phyloP scores from a whole-genome alignment of 2,888 invertebrate genomes.

The Rhingia rostrata region DNA sequence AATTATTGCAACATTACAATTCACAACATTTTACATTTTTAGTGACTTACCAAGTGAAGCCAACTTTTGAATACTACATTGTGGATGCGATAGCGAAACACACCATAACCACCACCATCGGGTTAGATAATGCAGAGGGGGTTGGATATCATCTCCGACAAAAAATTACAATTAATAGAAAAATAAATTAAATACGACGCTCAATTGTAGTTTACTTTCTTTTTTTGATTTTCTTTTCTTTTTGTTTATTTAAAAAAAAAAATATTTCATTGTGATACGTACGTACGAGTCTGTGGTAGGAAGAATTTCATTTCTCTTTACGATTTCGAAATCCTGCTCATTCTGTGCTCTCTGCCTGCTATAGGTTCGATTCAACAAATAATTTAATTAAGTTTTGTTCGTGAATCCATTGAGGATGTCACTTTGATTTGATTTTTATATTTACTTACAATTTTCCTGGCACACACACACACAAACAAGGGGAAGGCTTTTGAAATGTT shows the following conservation, averaged over 20 bases:
- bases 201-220: slow-evolving; percentile 28
- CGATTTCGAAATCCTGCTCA: slow-evolving; percentile 57
- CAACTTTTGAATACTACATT: slow-evolving; percentile 64
- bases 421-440: slow-evolving; percentile 18
- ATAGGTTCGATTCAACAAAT: slow-evolving; percentile 68
- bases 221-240: slow-evolving; percentile 21
- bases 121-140: slow-evolving; percentile 32
- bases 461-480: slow-evolving; percentile 45
- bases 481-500: slow-evolving; percentile 50
- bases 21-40: slow-evolving; percentile 68
- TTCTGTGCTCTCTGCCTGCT: slow-evolving; percentile 58
- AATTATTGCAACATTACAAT: neutral
- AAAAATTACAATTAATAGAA: slow-evolving; percentile 32
- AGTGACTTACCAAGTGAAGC: slow-evolving; percentile 74
- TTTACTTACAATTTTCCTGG: slow-evolving; percentile 74
- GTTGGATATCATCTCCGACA: slow-evolving; percentile 40
- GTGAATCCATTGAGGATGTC: slow-evolving; percentile 7
- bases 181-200: slow-evolving; percentile 45
- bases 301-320: slow-evolving; percentile 55
- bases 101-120: slow-evolving; percentile 68
- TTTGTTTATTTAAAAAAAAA: slow-evolving; percentile 4
- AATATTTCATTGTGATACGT: slow-evolving; percentile 41
- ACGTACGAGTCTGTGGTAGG: slow-evolving; percentile 53
- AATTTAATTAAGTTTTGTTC: slow-evolving; percentile 34
- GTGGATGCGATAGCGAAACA: slow-evolving; percentile 61